Evolutionary conservation across 2,888 invertebrate genomes (phyloP).

Genomic region (Chalcis sispes): DNA sequence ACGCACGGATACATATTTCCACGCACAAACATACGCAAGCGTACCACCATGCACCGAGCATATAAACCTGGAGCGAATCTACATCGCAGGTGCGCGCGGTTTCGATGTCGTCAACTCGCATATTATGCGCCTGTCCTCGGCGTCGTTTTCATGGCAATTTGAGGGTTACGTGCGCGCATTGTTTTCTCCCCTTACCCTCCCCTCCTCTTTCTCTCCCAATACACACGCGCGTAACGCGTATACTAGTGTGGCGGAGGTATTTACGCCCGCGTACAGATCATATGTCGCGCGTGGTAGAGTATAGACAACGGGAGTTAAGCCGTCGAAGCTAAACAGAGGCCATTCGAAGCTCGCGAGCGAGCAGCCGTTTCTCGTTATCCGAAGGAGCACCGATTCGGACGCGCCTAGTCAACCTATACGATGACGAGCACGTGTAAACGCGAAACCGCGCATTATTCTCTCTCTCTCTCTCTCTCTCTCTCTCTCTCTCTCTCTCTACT

Average conservation of each 20-base stretch:
- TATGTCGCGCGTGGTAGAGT: background rate
- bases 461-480: slow-evolving; percentile 29
- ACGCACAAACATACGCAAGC: background rate
- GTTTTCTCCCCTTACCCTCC: background rate
- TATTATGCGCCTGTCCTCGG: slow-evolving; percentile 10
- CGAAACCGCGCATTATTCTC: background rate
- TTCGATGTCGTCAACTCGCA: slow-evolving; percentile 12
- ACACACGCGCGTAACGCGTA: background rate
- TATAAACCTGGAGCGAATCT: background rate
- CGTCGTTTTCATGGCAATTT: slow-evolving; percentile 29
- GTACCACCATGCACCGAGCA: background rate
- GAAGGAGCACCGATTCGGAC: too few species aligned
- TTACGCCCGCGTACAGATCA: slow-evolving; percentile 16
- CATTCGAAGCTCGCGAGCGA: slow-evolving; percentile 12
- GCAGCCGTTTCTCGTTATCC: background rate
- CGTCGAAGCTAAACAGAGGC: slow-evolving; percentile 28
- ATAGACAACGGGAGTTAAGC: background rate
- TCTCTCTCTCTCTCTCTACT: slow-evolving; percentile 8
- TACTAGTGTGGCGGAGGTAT: slow-evolving; percentile 2
- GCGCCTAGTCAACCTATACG: background rate
- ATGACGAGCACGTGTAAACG: background rate
- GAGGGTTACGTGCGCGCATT: background rate
- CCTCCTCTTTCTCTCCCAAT: background rate
- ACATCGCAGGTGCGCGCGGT: slow-evolving; percentile 4
- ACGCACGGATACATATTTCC: background rate